phyloP scores from a whole-genome alignment of 1,140 invertebrate species.

The Heliconius melpomene region DNA sequence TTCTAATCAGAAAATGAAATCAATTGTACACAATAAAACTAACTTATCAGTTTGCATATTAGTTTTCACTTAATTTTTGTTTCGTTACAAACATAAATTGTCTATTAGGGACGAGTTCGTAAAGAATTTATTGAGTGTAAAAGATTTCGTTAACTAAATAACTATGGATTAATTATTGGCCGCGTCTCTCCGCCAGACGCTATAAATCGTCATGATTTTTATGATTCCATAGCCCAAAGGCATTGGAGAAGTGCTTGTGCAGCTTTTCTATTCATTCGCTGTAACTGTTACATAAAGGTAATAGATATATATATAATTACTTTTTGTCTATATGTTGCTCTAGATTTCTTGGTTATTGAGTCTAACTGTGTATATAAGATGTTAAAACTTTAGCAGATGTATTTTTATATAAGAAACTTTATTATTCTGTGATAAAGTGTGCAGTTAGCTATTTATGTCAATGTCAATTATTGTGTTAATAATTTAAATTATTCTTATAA shows the following conservation, averaged over 20 bases:
- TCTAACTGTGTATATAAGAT: background rate
- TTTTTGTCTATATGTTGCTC: background rate
- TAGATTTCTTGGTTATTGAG: background rate
- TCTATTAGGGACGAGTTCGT: background rate
- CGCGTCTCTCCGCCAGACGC: background rate
- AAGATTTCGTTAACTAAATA: conserved; percentile 9
- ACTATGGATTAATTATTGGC: background rate
- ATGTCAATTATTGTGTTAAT: no score
- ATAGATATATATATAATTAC: background rate
- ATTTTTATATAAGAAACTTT: background rate
- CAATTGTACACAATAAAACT: background rate
- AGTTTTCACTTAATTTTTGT: conserved; percentile 15
- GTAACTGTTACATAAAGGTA: background rate
- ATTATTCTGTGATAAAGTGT: background rate
- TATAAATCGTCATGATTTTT: conserved; percentile 9
- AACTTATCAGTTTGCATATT: conserved; percentile 15
- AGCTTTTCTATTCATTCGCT: conserved; percentile 5
- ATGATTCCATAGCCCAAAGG: background rate
- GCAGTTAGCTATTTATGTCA: no score
- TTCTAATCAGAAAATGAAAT: conserved; percentile 11
- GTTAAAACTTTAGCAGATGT: background rate
- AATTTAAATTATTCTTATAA: no score
- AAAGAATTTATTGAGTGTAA: conserved; percentile 6
- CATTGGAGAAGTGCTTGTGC: background rate
- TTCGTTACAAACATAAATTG: conserved; percentile 10